phyloP scores from a whole-genome alignment of 1,140 invertebrate genomes.

The Drosophila pallidifrons region DNA sequence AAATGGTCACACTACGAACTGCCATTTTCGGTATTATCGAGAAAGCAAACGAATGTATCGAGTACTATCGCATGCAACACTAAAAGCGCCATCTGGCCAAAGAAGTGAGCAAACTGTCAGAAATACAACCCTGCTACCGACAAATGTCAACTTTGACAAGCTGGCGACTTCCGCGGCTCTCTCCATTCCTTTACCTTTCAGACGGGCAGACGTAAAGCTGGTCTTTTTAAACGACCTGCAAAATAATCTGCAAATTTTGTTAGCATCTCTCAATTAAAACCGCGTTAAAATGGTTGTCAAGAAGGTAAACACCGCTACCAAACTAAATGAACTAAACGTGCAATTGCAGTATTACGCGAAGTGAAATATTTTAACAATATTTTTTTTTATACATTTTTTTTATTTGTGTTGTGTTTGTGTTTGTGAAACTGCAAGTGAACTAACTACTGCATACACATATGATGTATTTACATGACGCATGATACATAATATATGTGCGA shows the following conservation, averaged over 20 bases:
- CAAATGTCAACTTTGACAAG: constrained; percentile 64
- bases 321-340: constrained; percentile 45
- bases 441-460: constrained; percentile 5
- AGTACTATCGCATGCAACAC: constrained; percentile 19
- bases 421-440: constrained; percentile 26
- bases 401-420: constrained; percentile 56
- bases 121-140: constrained; percentile 43
- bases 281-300: constrained; percentile 84
- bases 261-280: constrained; percentile 75
- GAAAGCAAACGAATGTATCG: constrained; percentile 18
- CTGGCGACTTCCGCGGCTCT: constrained; percentile 68
- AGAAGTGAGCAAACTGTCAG: neutral
- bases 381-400: constrained; percentile 22
- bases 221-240: constrained; percentile 71
- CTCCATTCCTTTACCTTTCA: constrained; percentile 84
- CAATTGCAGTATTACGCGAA: neutral
- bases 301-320: constrained; percentile 74
- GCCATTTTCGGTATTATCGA: neutral
- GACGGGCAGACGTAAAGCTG: constrained; percentile 83
- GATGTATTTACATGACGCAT: neutral
- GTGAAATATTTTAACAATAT: constrained; percentile 2
- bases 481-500: constrained; percentile 7
- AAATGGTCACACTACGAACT: neutral
- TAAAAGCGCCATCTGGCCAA: constrained; percentile 27
- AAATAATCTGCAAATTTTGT: constrained; percentile 78